A percentile compares a stretch with the other conserved stretches of the same genome.
Evolutionary conservation across 2,888 invertebrate species (phyloP).

Genomic region (Argynnis bischoffii): DNA sequence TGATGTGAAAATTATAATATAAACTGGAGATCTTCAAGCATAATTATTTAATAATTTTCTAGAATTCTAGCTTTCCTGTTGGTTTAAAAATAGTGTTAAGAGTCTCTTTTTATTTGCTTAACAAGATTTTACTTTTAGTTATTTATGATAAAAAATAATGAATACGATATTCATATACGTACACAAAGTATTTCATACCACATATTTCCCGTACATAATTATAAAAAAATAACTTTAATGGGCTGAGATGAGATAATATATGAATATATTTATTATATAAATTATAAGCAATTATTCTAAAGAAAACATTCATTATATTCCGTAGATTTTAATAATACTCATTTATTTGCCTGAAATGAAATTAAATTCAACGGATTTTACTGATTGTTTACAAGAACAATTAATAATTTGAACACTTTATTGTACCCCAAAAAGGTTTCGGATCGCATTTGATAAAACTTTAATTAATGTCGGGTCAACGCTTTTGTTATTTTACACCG

Average conservation of each 20-base stretch:
- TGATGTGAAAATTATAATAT: too few relatives aligned
- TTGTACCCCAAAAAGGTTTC: not conserved
- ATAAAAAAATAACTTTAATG: too few relatives aligned
- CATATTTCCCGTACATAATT: too few relatives aligned
- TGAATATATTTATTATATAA: too few relatives aligned
- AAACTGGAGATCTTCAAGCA: not conserved
- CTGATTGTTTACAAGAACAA: constrained; percentile 3
- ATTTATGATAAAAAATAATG: not conserved
- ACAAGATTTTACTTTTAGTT: not conserved
- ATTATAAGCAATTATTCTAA: too few relatives aligned
- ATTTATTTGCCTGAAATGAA: too few relatives aligned
- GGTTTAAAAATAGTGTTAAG: not conserved
- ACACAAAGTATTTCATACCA: too few relatives aligned
- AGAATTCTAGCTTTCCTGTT: not conserved
- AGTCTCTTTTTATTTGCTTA: not conserved
- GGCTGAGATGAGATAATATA: too few relatives aligned
- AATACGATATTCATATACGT: not conserved
- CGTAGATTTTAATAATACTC: too few relatives aligned
- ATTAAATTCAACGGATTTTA: not conserved
- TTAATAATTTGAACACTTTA: constrained; percentile 9
- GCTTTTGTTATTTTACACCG: not conserved
- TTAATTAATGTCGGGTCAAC: not conserved
- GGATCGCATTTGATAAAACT: not conserved
- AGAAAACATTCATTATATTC: too few relatives aligned
- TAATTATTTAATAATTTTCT: not conserved